Base-by-base conservation (phyloP, 2,888 invertebrate genomes). In the Hirtodrosophila histrioides region DNA sequence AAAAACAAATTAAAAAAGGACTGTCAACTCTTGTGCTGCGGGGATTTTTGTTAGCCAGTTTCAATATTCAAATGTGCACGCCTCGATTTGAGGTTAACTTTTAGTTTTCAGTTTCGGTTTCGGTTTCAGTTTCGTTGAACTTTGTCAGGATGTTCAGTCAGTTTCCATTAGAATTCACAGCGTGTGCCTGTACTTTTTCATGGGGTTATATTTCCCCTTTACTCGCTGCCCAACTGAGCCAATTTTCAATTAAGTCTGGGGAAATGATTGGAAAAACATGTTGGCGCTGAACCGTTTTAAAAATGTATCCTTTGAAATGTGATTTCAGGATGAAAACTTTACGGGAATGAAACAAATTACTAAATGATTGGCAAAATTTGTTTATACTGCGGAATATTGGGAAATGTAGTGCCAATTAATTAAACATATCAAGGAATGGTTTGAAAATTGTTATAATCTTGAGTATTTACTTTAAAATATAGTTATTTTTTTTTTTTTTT, bases 21-120 rank as follows among this genome's bases (percentile, higher is more conserved):
- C 69, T 72, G 81, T 72, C 87, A 86, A 69, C 84, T 43, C 39
- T 62, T 53, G 58, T 53, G 40, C 4, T 11, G 36, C n/a, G 35
- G 33, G 23, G 12, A 43, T 46, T 41, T 41, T 35, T 58, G 35
- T 11, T 37, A 54, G 50, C 58, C 12, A 56, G 63, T 70, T 68
- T 51, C 55, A 33, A 71, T 67, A 75, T 69, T 84, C 53, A 65
- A 75, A 76, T 65, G 66, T 75, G 51, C 80, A 79, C 80, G 73
- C 86, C 79, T 46, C 17, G 9, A 53, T 33, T 55, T 73, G 46
- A 39, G 46, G 56, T 68, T 74, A 55, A 69, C 69, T 75, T 78
- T 74, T 69, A 69, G 78, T 78, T 78, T 61, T 31, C 31, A 27
- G 27, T 27, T 27, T 56, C 40, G 50, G 44, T 61, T 43, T 71